Evolutionary conservation across 2,113 vertebrate genomes (phyloP).

Genomic region (Sturnus vulgaris): DNA sequence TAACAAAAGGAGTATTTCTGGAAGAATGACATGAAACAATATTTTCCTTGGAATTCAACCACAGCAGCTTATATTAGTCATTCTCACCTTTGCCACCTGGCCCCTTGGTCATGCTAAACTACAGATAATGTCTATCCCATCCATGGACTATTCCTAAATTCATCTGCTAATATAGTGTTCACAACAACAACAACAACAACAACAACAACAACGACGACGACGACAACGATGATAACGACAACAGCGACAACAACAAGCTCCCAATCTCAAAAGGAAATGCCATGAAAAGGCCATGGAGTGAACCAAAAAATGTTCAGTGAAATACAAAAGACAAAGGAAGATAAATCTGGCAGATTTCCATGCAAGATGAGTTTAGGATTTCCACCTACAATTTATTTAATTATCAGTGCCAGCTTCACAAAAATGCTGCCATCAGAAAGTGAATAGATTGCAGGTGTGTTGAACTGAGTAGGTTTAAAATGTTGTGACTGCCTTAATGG

Average conservation of each 20-base stretch:
- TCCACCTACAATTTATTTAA: slow-evolving; percentile 50
- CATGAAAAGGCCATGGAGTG: neutral
- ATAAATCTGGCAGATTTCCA: neutral
- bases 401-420: slow-evolving; percentile 42
- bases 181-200: neutral
- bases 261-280: neutral
- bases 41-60: neutral
- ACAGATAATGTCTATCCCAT: neutral
- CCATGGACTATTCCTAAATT: neutral
- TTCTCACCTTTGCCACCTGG: neutral
- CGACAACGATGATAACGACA: too few species aligned
- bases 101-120: neutral
- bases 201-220: too few species aligned
- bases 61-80: neutral
- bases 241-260: neutral
- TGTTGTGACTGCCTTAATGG: slow-evolving; percentile 64
- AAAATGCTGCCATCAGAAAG: slow-evolving; percentile 43
- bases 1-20: neutral
- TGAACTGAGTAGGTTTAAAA: slow-evolving; percentile 59
- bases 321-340: slow-evolving; percentile 6
- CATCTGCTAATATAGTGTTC: neutral
- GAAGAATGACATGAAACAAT: neutral
- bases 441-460: neutral
- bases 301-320: slow-evolving; percentile 11
- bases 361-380: slow-evolving; percentile 42